Conservation (phyloP, 2,888 invertebrate species). For the Griposia aprilina region DNA sequence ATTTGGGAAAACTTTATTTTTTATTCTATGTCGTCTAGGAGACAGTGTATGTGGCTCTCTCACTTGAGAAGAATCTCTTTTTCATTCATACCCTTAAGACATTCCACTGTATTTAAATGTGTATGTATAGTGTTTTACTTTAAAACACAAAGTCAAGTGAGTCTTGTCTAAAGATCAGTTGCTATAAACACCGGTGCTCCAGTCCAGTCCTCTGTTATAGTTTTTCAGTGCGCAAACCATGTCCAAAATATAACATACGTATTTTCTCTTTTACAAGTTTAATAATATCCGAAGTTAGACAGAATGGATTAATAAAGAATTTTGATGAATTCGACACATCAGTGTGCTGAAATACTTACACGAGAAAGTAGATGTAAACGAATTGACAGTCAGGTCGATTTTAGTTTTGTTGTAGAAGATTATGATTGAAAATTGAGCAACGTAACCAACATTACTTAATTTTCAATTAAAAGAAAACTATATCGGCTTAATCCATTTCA, state of each 20-base stretch:
- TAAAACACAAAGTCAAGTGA: background rate
- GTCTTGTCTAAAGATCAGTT: no score
- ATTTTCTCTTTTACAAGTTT: constrained; percentile 27
- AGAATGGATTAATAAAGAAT: background rate
- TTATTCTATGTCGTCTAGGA: background rate
- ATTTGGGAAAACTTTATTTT: background rate
- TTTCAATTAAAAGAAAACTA: constrained; percentile 8
- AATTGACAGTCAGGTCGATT: background rate
- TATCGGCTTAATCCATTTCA: constrained; percentile 8
- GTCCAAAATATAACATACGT: constrained; percentile 20
- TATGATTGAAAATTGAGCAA: constrained; percentile 9
- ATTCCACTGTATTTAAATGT: background rate
- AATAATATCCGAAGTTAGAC: background rate
- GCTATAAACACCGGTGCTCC: background rate
- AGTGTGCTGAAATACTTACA: background rate
- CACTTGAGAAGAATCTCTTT: no score
- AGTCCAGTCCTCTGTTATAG: background rate
- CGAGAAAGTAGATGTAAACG: background rate
- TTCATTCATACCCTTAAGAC: background rate
- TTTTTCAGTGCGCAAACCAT: background rate
- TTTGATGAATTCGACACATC: background rate
- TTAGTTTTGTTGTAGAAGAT: background rate
- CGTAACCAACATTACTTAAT: constrained; percentile 3
- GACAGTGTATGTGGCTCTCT: background rate
- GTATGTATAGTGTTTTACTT: background rate